Conservation (phyloP, 2,113 vertebrate species). For the Regulus satrapa region DNA sequence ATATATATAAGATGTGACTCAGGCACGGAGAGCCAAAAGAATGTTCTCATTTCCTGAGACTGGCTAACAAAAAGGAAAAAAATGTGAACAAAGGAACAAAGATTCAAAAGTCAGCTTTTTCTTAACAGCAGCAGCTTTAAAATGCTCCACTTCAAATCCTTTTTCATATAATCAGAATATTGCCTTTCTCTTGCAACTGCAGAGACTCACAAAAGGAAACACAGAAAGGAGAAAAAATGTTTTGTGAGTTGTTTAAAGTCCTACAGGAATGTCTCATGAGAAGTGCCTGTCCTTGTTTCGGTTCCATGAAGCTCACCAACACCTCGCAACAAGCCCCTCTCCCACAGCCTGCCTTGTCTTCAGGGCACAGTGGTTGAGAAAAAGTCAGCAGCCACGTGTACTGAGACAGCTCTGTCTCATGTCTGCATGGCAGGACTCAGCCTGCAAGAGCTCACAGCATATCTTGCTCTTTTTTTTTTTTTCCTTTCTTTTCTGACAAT, state of each 20-base stretch:
- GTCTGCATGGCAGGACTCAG: neutral
- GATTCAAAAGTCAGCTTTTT: constrained; percentile 20
- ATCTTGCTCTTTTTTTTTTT: neutral
- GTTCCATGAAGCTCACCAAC: neutral
- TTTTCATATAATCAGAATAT: neutral
- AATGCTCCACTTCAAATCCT: neutral
- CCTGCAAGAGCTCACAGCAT: neutral
- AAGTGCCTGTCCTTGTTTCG: neutral
- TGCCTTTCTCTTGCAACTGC: neutral
- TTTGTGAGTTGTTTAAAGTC: neutral
- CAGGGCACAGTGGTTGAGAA: accelerated
- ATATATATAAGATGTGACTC: constrained; percentile 43
- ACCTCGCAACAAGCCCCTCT: neutral
- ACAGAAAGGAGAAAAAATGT: neutral
- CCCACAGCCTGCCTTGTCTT: neutral
- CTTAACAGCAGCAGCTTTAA: neutral
- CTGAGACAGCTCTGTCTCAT: too few relatives aligned
- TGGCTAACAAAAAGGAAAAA: constrained; percentile 44
- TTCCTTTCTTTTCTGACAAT: accelerated
- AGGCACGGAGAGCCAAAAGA: constrained; percentile 43
- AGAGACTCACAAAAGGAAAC: neutral
- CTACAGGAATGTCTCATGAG: neutral
- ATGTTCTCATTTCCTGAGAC: constrained; percentile 65
- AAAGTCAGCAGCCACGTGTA: accelerated
- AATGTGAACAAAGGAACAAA: constrained; percentile 35